These are phyloP conservation scores for Esox lucius DNA, from an alignment of 2,797 vertebrate genomes.

Conservation along the genomic window DNA sequence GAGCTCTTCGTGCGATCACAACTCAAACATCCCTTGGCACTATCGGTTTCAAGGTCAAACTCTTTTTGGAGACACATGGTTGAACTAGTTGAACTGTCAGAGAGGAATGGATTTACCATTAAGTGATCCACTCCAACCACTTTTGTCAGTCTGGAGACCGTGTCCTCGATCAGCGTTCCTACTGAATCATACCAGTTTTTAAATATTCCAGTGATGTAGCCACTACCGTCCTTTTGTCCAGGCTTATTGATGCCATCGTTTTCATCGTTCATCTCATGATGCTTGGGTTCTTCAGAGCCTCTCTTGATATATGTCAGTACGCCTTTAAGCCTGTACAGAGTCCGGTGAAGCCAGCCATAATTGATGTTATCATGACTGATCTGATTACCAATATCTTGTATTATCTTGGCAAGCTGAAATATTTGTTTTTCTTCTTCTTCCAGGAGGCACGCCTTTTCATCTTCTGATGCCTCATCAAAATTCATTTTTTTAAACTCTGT, in stretches of 20 bases:
- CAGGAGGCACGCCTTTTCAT: too few relatives aligned
- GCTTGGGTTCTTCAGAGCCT: background rate
- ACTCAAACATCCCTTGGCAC: background rate
- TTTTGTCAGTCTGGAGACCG: background rate
- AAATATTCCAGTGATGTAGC: background rate
- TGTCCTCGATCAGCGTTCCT: background rate
- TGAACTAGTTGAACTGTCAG: too few relatives aligned
- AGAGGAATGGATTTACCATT: background rate
- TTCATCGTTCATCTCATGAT: too few relatives aligned
- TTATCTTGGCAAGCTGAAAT: too few relatives aligned
- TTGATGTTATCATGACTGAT: too few relatives aligned
- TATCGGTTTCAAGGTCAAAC: background rate
- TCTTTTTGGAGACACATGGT: background rate
- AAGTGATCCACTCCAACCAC: background rate
- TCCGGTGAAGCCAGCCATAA: too few relatives aligned
- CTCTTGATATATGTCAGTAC: background rate
- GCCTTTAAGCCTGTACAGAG: background rate
- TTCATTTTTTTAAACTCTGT: too few relatives aligned
- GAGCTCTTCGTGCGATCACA: slow-evolving; percentile 15
- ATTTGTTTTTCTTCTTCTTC: too few relatives aligned
- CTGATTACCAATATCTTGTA: background rate
- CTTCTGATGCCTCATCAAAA: too few relatives aligned
- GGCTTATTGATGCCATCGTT: too few relatives aligned
- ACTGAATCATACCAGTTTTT: background rate
- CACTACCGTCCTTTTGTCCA: background rate